Conservation (phyloP, 35 echinoderm and acorn worm genomes). For the Chiridota heheva region DNA sequence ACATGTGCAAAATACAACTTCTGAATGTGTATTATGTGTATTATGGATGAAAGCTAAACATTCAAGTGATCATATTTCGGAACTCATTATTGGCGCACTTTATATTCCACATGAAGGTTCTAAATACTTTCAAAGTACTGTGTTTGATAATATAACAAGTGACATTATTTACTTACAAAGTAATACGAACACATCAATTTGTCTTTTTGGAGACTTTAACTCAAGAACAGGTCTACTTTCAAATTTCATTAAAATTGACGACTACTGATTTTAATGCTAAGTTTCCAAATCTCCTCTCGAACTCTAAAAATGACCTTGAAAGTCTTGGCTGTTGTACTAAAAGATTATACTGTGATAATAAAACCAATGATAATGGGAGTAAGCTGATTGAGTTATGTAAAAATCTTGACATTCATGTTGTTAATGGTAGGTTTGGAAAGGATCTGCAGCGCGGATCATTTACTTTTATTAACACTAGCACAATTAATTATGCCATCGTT, state of each 20-base stretch:
- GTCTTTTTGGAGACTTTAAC: constrained; percentile 24
- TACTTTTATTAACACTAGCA: too few species aligned
- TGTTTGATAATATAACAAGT: not conserved
- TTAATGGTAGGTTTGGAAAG: too few species aligned
- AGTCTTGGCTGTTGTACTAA: not conserved
- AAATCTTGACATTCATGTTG: not conserved
- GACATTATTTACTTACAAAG: too few species aligned
- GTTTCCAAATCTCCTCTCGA: not conserved
- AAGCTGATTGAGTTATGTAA: constrained; percentile 10
- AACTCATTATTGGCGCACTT: not conserved
- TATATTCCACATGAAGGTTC: constrained; percentile 2
- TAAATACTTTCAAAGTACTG: not conserved
- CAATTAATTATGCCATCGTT: too few species aligned
- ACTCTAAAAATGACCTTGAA: not conserved
- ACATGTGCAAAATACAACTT: not conserved
- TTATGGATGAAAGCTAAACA: constrained; percentile 10
- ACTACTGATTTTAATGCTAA: not conserved
- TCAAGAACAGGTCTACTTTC: not conserved
- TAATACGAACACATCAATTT: not conserved
- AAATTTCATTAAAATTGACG: constrained; percentile 12
- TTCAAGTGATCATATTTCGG: not conserved
- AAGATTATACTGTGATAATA: not conserved
- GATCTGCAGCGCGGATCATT: too few species aligned
- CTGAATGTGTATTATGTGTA: constrained; percentile 24
- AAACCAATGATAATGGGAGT: not conserved